These are phyloP conservation scores for Hypena proboscidalis DNA, from an alignment of 2,888 invertebrate genomes.

Conservation along the genomic window DNA sequence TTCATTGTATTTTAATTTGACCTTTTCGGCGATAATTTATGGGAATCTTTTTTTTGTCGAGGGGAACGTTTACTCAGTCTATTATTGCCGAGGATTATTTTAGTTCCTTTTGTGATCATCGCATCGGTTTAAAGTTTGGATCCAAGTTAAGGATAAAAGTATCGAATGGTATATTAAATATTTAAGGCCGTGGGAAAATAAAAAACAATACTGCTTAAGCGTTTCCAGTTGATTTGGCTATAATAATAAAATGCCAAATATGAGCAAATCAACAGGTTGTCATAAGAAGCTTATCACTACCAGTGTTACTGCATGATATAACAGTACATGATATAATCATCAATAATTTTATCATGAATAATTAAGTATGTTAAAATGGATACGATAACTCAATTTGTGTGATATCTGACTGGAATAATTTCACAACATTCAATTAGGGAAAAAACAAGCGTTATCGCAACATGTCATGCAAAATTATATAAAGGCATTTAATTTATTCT, in stretches of 20 bases:
- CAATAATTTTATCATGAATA: no score
- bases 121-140: constrained; percentile 63
- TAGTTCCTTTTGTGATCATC: constrained; percentile 72
- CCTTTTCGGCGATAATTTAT: constrained; percentile 85
- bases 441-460: no score
- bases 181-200: constrained; percentile 49
- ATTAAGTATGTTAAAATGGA: no score
- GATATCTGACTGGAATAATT: no score
- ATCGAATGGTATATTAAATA: constrained; percentile 44
- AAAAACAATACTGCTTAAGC: constrained; percentile 16
- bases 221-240: no score
- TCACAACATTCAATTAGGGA: no score
- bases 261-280: constrained; percentile 1
- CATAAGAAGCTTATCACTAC: no score
- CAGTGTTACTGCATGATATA: no score
- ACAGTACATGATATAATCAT: no score
- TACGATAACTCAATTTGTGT: no score
- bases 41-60: constrained; percentile 71
- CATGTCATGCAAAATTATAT: no score
- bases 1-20: constrained; percentile 86
- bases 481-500: constrained; percentile 55
- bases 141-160: constrained; percentile 50
- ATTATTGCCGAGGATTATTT: constrained; percentile 77
- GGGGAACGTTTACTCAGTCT: constrained; percentile 80
- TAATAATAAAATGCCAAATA: no score